Base-by-base conservation (phyloP, 2,113 vertebrate species). In the Scalopus aquaticus region DNA sequence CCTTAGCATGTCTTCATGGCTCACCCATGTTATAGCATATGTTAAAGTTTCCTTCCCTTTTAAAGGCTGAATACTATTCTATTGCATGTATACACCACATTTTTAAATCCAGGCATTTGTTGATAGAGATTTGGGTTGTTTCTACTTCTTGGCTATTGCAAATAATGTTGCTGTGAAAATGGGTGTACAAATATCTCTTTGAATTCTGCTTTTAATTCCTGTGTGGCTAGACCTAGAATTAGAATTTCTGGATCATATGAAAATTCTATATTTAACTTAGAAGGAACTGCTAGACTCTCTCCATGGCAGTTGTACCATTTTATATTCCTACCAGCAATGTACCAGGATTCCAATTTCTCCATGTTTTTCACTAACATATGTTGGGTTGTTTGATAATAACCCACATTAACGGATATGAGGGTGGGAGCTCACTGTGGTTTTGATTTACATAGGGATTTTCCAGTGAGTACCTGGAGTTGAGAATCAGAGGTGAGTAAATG, bases 31-130 rank as follows among this genome's bases (percentile, higher is more conserved):
- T 67, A 42, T 17, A 69, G 19, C 9, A 24, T 0, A 9, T 9
- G 6, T 78, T 24, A n/a, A 77, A 91, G 88, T 39, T 32, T 54
- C 58, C 26, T 39, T 90, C 39, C 81, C n/a, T 64, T 69, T 80
- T 3, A 49, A 77, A 84, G 65, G 35, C 17, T 10, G 42, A 78
- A 11, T 58, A 13, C 9, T 58, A 13, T 9, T n/a, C 51, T 13
- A 0, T 9, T 22, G 11, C 32, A 2, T 0, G 13, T 5, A 22
- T 11, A 11, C 11, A 20, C 62, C 5, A 0, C 13, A 8, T 56
- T 11, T 64, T 28, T 20, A 46, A 26, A 19, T 44, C 30, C 17
- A 12, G 16, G 80, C 22, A 35, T 87, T n/a, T 20, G 10, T 16
- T 30, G 46, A 20, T 6, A 42, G 79, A 26, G 1, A 35, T 35